phyloP scores from a whole-genome alignment of 2,113 vertebrate species.

The Apus apus region DNA sequence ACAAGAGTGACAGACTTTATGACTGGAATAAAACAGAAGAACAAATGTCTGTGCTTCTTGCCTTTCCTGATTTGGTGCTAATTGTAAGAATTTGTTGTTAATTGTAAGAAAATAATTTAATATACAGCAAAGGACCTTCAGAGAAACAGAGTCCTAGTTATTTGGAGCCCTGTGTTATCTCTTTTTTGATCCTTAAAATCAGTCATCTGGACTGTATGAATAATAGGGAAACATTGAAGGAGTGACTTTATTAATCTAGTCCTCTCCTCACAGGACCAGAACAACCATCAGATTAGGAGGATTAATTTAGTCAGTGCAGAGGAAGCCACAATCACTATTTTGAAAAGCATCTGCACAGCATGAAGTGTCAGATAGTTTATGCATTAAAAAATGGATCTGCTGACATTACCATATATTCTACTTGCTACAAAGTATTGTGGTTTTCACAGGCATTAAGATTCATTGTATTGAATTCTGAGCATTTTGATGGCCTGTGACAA shows the following conservation, averaged over 20 bases:
- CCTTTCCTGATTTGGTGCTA: background rate
- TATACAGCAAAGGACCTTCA: background rate
- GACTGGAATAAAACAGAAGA: background rate
- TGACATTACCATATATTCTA: background rate
- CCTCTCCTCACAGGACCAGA: slow-evolving; percentile 17
- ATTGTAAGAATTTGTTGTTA: background rate
- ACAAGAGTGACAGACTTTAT: background rate
- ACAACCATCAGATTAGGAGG: background rate
- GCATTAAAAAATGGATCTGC: background rate
- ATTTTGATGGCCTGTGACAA: background rate
- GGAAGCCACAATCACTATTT: background rate
- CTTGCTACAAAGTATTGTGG: background rate
- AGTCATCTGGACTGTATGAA: background rate
- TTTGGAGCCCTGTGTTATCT: background rate
- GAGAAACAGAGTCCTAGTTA: background rate
- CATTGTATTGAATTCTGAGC: background rate
- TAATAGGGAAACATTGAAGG: background rate
- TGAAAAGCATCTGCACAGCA: background rate
- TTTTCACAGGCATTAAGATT: background rate
- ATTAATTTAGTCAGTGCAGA: background rate
- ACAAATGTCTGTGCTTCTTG: background rate
- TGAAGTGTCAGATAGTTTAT: background rate
- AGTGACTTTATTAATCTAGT: slow-evolving; percentile 4
- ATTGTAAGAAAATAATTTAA: background rate
- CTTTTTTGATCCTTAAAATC: background rate